Evolutionary conservation across 2,888 invertebrate genomes (phyloP), one percentile per base, ranked within the genome.

Genomic region (Cephonodes hylas): DNA sequence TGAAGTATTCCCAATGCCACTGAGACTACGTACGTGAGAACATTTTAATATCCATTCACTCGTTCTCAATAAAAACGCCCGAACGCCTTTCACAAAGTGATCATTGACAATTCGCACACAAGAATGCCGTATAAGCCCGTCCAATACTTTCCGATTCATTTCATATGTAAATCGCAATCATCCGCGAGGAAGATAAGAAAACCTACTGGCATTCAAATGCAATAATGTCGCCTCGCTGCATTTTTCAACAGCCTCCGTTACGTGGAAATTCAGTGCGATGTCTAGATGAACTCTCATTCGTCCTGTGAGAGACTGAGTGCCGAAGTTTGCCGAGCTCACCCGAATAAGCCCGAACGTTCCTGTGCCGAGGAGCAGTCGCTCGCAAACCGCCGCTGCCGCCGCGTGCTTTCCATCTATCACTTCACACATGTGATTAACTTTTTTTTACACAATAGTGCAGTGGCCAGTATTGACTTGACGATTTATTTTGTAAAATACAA

Each of bases 391-490:
- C 77, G 78, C 68, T 71, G 66, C 66, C 63, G 64, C 70, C 73
- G 78, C 76, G 77, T 75, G 78, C 75, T 80, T 76, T 56, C 70
- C 69, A 68, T 64, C 71, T 65, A 68, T 67, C 66, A 71, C 72
- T 72, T 72, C 69, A 66, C 80, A 83, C 82, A 84, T 85, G 84
- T 87, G 83, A 75, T 75, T 76, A 88, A 89, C 87, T 88, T 89
- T 88, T 85, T 83, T 83, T 75, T 71, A 60, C 34, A 64, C 64
- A 67, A 68, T 61, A 80, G 85, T 87, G 82, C 78, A 81, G 82
- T 88, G 80, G 74, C 73, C 69, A 70, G 70, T 72, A 64, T 71
- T 74, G 8, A 58, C 70, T 69, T 67, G 63, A 66, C 70, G 69
- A 73, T 67, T 63, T 56, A 64, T 64, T 61, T 67, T 15, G 46